Evolutionary conservation across 1,140 invertebrate genomes (phyloP).

Genomic region (Pectinophora gossypiella): DNA sequence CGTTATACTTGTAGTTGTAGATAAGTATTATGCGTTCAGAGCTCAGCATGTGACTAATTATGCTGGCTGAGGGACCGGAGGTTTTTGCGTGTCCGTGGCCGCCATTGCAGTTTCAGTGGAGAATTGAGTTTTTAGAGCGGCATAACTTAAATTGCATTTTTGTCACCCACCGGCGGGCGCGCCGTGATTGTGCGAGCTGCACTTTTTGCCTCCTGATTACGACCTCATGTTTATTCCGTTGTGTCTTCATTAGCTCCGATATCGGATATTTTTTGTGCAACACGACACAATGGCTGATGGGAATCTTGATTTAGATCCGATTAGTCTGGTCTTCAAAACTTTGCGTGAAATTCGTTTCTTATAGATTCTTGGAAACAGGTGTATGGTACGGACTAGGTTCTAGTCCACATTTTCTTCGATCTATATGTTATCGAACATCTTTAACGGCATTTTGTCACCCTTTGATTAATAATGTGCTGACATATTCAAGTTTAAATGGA

Average conservation of each 20-base stretch:
- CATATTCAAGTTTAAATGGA: too few species aligned
- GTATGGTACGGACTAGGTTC: too few species aligned
- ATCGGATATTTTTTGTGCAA: constrained; percentile 22
- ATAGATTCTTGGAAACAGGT: not conserved
- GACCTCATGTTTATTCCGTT: constrained; percentile 36
- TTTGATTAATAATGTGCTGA: too few species aligned
- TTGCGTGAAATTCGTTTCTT: not conserved
- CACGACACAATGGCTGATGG: constrained; percentile 21
- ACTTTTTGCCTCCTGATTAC: constrained; percentile 38
- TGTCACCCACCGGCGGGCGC: constrained; percentile 45
- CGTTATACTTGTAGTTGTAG: too few species aligned
- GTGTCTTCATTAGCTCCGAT: constrained; percentile 45
- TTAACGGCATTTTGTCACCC: too few species aligned
- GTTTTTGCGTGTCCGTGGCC: constrained; percentile 37
- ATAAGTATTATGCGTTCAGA: not conserved
- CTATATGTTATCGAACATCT: too few species aligned
- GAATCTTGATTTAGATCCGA: constrained; percentile 28
- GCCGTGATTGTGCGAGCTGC: constrained; percentile 17
- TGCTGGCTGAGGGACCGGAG: constrained; percentile 14
- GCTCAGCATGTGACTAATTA: constrained; percentile 57
- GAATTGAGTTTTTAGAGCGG: constrained; percentile 57
- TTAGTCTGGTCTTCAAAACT: not conserved
- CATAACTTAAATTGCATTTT: constrained; percentile 68
- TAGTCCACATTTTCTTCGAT: too few species aligned
- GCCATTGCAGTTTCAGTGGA: constrained; percentile 36